These are phyloP conservation scores for Geophilus truncorum DNA, from an alignment of 2,888 invertebrate genomes.

Conservation along the genomic window DNA sequence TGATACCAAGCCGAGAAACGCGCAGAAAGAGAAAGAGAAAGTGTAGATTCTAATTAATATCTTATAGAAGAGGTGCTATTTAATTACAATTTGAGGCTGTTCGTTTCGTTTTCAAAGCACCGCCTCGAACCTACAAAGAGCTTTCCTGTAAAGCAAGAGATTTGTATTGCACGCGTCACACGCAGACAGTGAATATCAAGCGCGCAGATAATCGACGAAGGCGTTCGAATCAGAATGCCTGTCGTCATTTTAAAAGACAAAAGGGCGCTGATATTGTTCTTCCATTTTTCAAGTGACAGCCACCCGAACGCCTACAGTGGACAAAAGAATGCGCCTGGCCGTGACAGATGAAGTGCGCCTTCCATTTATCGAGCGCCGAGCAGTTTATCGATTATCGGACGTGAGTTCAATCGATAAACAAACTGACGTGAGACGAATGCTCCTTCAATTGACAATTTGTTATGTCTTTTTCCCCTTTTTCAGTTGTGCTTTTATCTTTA, in stretches of 20 bases:
- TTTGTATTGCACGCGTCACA: background rate
- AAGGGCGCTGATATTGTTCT: background rate
- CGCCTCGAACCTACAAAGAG: background rate
- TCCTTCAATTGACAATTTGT: slow-evolving; percentile 8
- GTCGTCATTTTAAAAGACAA: slow-evolving; percentile 9
- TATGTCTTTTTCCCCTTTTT: background rate
- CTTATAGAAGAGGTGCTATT: background rate
- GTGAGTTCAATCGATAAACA: background rate
- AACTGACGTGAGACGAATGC: background rate
- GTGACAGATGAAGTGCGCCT: background rate
- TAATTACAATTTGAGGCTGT: background rate
- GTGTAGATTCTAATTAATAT: background rate
- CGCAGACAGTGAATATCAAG: background rate
- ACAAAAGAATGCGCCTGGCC: background rate
- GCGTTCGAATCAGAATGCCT: background rate
- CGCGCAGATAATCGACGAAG: background rate
- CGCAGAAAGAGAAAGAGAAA: too few species aligned
- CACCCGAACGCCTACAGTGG: background rate
- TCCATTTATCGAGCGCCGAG: background rate
- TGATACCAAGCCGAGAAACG: too few species aligned
- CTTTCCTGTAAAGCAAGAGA: background rate
- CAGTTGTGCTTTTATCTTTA: too few species aligned
- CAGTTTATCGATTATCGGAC: slow-evolving; percentile 7
- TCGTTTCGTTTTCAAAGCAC: background rate
- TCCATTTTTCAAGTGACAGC: background rate